A percentile compares a stretch with the other conserved stretches of the same genome.
These are phyloP conservation scores for Luperina testacea DNA, from an alignment of 2,888 invertebrate genomes.

Conservation along the genomic window DNA sequence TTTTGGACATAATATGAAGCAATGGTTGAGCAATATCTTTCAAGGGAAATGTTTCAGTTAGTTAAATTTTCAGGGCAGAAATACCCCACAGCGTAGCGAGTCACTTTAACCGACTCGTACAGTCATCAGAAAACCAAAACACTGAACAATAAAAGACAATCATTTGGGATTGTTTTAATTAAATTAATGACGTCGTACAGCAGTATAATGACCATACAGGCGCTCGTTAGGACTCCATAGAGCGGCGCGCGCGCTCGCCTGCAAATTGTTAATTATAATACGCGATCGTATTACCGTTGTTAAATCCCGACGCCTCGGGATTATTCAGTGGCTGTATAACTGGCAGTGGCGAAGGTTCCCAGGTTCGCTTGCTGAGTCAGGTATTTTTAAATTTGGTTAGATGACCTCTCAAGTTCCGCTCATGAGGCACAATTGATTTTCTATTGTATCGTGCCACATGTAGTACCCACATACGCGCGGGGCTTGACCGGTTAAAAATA, in stretches of 20 bases:
- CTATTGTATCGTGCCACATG: no score
- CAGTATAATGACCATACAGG: conserved; percentile 49
- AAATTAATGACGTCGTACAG: conserved; percentile 57
- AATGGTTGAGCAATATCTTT: no score
- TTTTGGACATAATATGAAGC: no score
- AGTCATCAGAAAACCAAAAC: conserved; percentile 43
- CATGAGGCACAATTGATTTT: no score
- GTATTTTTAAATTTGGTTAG: not conserved
- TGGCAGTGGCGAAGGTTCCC: conserved; percentile 4
- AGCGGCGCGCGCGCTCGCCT: conserved; percentile 41
- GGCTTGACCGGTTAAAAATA: not conserved
- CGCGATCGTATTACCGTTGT: conserved; percentile 57
- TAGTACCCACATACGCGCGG: no score
- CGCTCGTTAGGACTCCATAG: conserved; percentile 61
- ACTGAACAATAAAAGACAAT: conserved; percentile 37
- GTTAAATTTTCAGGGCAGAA: not conserved
- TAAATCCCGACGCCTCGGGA: conserved; percentile 69
- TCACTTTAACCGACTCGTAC: not conserved
- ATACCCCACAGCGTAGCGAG: not conserved
- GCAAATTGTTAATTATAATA: conserved; percentile 68
- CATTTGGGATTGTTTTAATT: conserved; percentile 52
- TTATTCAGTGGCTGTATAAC: conserved; percentile 61
- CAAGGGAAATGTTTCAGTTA: not conserved
- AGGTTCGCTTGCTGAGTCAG: not conserved
- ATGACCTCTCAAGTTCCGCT: no score